Evolutionary conservation across 2,113 vertebrate genomes (phyloP), one percentile per base, ranked within the genome.

Genomic region (Calcarius ornatus): DNA sequence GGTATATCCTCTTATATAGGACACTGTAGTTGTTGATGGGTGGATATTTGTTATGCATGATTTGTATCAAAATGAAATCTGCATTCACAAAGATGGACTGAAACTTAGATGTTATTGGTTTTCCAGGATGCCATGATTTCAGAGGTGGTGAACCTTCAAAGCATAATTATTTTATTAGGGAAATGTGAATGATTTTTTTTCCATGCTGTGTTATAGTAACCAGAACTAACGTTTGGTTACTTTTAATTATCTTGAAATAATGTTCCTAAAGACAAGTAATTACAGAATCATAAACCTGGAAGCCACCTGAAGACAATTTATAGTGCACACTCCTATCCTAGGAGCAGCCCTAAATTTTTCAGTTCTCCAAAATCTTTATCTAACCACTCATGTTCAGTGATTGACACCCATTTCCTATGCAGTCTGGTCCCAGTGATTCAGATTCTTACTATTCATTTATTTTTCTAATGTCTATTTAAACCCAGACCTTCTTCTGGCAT

Each of bases 31-130:
- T 80, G 25, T 59, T 86, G 53, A 20, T 3, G 19, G 30, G 11
- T 53, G 76, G 51, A 18, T 88, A 28, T 13, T 81, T 3, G 0
- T 76, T 80, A 7, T 13, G 12, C 0, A 0, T 66, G 30, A 48
- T 56, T 83, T 86, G 15, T 45, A 40, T 83, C 21, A 42, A 73
- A 81, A 48, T 75, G 25, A 25, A 42, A 4, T 64, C 40, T 56
- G 40, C 6, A 10, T 85, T 87, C 70, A 14, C 25, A 30, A 51
- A 60, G 83, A 6, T 51, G 48, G 30, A 43, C 73, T 76, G 48
- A 53, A 69, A 42, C 4, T 18, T 70, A 24, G 5, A 4, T 64
- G 35, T 38, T 23, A 3, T 1, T 84, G 40, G 9, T 60, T 87
- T 95, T 94, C 43, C 27, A 56, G 57, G 69, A n/a, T 76, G 73